phyloP scores from a whole-genome alignment of 2,797 vertebrate species.

The Cynopterus sphinx region DNA sequence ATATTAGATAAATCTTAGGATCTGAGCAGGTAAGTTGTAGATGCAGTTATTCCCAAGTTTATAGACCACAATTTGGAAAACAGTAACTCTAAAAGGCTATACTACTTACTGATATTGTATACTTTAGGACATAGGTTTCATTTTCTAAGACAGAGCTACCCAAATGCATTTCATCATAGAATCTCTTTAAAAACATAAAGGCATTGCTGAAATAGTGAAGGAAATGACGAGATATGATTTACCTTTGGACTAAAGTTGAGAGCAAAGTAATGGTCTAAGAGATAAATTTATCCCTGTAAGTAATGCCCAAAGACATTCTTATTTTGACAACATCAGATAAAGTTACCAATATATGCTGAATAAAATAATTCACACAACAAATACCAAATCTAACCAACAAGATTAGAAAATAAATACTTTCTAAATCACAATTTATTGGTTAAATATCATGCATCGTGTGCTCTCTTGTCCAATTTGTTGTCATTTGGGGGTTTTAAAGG shows the following conservation, averaged over 20 bases:
- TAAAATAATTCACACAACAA: slow-evolving; percentile 20
- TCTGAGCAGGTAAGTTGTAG: background rate
- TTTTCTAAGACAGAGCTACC: slow-evolving; percentile 30
- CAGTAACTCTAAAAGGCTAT: background rate
- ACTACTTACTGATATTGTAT: background rate
- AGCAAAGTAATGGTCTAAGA: slow-evolving; percentile 12
- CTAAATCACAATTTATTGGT: background rate
- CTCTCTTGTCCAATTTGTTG: background rate
- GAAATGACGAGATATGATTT: background rate
- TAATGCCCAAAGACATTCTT: background rate
- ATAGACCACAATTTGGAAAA: background rate
- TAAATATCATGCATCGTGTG: background rate
- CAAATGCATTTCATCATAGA: background rate
- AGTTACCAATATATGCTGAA: slow-evolving; percentile 3
- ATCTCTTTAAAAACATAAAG: background rate
- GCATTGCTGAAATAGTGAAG: background rate
- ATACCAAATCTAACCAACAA: background rate
- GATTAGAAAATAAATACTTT: slow-evolving; percentile 32
- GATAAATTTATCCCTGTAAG: background rate
- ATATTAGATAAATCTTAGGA: background rate
- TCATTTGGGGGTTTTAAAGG: background rate
- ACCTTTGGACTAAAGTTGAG: slow-evolving; percentile 9
- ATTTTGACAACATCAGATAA: slow-evolving; percentile 45
- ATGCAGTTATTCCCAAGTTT: background rate
- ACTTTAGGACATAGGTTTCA: background rate